Conservation (phyloP, 2,113 vertebrate species). For the Nothocercus julius region DNA sequence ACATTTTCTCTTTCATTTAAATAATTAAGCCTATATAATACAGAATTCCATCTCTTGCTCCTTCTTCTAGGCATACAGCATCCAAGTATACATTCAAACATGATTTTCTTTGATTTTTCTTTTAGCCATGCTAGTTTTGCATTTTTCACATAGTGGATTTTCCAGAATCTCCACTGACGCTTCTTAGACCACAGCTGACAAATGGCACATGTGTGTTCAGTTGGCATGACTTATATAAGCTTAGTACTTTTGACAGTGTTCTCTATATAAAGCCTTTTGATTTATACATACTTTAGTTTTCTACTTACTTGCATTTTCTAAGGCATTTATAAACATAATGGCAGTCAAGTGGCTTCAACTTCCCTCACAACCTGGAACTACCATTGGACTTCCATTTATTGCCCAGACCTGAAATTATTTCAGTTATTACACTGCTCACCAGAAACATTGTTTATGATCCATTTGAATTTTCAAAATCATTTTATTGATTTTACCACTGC, state of each 20-base stretch:
- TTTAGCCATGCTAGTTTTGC: background rate
- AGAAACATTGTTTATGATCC: background rate
- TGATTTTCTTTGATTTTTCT: background rate
- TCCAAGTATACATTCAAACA: background rate
- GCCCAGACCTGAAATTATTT: background rate
- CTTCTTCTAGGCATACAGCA: too few species aligned
- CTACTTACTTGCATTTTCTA: too few species aligned
- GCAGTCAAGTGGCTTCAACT: background rate
- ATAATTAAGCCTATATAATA: background rate
- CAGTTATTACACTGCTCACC: background rate
- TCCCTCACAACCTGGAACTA: background rate
- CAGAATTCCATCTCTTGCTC: background rate
- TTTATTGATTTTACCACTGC: background rate
- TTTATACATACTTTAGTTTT: background rate
- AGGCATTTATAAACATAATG: too few species aligned
- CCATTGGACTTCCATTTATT: background rate
- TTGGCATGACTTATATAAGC: too few species aligned
- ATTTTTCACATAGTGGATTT: background rate
- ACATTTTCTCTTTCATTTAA: background rate
- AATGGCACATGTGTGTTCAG: background rate
- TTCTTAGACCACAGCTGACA: background rate
- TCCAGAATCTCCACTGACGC: background rate
- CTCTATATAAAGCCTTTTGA: background rate
- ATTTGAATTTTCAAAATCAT: background rate
- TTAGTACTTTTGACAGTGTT: background rate